Evolutionary conservation across 2,888 invertebrate genomes (phyloP), one percentile per base, ranked within the genome.

Genomic region (Lithophane ornitopus): DNA sequence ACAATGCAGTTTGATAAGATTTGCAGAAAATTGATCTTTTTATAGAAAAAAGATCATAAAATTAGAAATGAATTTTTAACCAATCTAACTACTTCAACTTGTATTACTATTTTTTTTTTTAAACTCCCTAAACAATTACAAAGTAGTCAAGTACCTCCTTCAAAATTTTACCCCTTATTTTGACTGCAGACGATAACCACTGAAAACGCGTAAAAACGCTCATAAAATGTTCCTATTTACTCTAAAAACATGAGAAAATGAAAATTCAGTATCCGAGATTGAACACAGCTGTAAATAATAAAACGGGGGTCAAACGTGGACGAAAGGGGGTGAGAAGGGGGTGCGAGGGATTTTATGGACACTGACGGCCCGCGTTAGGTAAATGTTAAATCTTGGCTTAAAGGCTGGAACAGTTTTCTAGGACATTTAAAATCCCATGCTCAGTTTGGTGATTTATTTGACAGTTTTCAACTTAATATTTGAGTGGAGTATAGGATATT

Each of bases 211-310:
- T 70, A 59, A 65, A 78, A 80, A 49, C 19, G 22, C 4, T 3
- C 59, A 34, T 82, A 77, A 82, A 80, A 77, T 82, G 65, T 54
- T 80, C 34, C 12, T 65, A 52, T 83, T 78, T 83, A 67, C 84
- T 83, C 44, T 83, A 79, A 84, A 80, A 84, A 80, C 67, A 78
- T 70, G 70, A 67, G 61, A 59, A 26, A 74, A 26, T 49, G 22
- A 58, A 70, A 67, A 63, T 70, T 62, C 34, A 62, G 74, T 56
- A 58, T 72, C 69, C 41, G 34, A 54, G 54, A 58, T 78, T 78
- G 58, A 71, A 68, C 28, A 59, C 39, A 70, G 59, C 70, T 68
- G 70, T 84, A 80, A 84, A 84, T 81, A 74, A 80, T 81, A 74
- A 34, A 81, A 69, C 59, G n/a, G 34, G 66, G 65, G 71, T 65